These are phyloP conservation scores for Drosophila pandora DNA, from an alignment of 1,140 invertebrate genomes.

Conservation along the genomic window DNA sequence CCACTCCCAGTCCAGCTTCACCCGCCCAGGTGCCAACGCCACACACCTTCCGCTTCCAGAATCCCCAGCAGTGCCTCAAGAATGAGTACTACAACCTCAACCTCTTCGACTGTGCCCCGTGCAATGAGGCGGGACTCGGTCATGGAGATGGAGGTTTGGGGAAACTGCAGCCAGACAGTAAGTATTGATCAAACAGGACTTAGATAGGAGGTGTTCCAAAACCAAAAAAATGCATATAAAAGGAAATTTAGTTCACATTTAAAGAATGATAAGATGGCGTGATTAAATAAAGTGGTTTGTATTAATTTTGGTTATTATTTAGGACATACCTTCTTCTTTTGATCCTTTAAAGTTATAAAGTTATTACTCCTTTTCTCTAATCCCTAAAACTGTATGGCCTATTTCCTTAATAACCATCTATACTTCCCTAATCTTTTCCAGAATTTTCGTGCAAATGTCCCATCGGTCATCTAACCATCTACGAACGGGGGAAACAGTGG, in stretches of 20 bases:
- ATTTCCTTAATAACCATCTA: no score
- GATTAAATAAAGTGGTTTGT: no score
- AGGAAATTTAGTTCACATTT: background rate
- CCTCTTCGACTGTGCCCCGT: slow-evolving; percentile 65
- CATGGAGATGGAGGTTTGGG: slow-evolving; percentile 37
- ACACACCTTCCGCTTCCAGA: slow-evolving; percentile 61
- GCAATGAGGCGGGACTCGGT: slow-evolving; percentile 50
- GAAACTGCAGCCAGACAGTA: slow-evolving; percentile 76
- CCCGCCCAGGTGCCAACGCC: slow-evolving; percentile 46
- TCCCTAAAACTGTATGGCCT: no score
- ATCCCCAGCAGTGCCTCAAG: slow-evolving; percentile 50
- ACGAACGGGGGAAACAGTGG: slow-evolving; percentile 63
- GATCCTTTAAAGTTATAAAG: no score
- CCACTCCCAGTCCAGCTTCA: slow-evolving; percentile 9
- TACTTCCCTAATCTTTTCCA: slow-evolving; percentile 2
- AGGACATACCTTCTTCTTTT: background rate
- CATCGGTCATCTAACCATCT: slow-evolving; percentile 44
- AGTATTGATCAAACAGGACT: slow-evolving; percentile 79
- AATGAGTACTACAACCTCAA: slow-evolving; percentile 81
- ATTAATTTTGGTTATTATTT: background rate
- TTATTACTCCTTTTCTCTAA: no score
- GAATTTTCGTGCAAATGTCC: slow-evolving; percentile 69
- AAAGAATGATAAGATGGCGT: background rate
- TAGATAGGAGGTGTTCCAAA: background rate
- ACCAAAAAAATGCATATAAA: background rate